These are phyloP conservation scores for Budorcas taxicolor DNA, from an alignment of 2,113 vertebrate species.

Conservation along the genomic window DNA sequence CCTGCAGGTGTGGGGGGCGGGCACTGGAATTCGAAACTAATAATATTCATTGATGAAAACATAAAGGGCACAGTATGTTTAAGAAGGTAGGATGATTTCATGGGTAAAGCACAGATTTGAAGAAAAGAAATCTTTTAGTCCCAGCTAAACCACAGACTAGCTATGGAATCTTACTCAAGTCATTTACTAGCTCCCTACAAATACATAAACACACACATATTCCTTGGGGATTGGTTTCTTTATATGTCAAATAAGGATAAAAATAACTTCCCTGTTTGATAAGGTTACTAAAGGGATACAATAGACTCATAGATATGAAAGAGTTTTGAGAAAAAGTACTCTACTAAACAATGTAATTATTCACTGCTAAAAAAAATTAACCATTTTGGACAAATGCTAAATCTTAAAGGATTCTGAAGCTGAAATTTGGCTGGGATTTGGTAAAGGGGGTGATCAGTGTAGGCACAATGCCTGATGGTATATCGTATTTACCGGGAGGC, in stretches of 20 bases:
- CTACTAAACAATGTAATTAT: neutral
- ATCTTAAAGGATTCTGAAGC: neutral
- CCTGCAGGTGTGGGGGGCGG: neutral
- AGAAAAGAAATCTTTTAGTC: neutral
- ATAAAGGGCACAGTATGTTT: neutral
- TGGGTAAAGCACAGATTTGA: neutral
- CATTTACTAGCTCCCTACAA: neutral
- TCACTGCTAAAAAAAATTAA: neutral
- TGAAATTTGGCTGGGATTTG: neutral
- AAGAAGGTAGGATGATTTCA: neutral
- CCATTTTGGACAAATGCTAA: neutral
- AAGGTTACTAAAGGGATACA: neutral
- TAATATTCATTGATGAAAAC: neutral
- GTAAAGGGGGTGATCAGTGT: neutral
- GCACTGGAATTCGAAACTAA: neutral
- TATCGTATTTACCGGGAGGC: neutral
- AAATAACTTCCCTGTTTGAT: neutral
- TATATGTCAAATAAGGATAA: neutral
- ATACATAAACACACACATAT: neutral
- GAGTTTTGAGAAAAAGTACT: slow-evolving; percentile 22
- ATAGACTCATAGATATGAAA: neutral
- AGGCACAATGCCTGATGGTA: neutral
- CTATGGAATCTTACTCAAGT: neutral
- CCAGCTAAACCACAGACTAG: neutral
- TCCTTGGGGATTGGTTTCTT: neutral